Base-by-base conservation (phyloP, 2,888 invertebrate genomes). In the Elmis aenea region DNA sequence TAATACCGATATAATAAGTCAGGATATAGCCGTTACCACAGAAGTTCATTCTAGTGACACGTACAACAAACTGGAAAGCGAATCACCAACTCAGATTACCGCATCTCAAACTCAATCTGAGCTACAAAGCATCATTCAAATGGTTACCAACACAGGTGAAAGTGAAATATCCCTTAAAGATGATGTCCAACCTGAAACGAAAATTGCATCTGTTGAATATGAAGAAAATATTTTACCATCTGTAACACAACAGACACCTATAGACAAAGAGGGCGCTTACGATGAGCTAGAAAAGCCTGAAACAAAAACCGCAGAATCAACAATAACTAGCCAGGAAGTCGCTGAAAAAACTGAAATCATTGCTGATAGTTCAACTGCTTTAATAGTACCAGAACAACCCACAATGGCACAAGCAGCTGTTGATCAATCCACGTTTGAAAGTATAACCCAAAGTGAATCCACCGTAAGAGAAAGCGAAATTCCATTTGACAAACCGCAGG, bases 31-130 rank as follows among this genome's bases (percentile, higher is more conserved):
- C 6, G 64, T 72, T 46, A 69, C 75, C 23, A 71, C 71, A 3
- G 79, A 81, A 68, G 69, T 72, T 15, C 48, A 74, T 44, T 63
- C 73, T 8, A 72, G 73, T 42, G 74, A 77, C 33, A 75, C 74
- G 51, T 74, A 75, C 54, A 60, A 67, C 24, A 62, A 66, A 48
- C 60, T 71, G 16, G 61, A 64, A n/a, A 55, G 67, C 16, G 58
- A 64, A 14, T 57, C 66, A 36, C 69, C 74, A 29, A 51, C 57
- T 2, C 46, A 59, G 12, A 69, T 66, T 42, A 68, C 62, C 29
- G 81, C 81, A 2, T 64, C 57, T n/a, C 36, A 74, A 14, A 70
- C 71, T 38, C 75, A 75, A 47, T 65, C 74, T 26, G 67, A 73
- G 21, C 61, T 72, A 35, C 74, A 75, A 56, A 73, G 77, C 54